Evolutionary conservation across 2,888 invertebrate species (phyloP), one percentile per base, ranked within the genome.

Genomic region (Acanthosepion lycidas): DNA sequence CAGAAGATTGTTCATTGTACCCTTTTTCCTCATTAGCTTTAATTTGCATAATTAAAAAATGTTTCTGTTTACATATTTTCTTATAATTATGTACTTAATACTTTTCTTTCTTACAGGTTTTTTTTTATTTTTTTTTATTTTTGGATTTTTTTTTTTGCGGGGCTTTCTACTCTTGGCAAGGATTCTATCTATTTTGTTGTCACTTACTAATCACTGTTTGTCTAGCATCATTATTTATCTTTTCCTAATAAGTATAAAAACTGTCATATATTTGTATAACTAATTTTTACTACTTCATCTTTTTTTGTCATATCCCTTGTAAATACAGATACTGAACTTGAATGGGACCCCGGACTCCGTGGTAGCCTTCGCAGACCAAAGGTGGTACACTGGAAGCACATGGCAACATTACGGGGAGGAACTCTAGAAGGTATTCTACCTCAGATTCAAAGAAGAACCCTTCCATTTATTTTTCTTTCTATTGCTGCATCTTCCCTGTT

Each of bases 271-370:
- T n/a, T 91, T 33, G 12, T 49, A 26, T 23, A 48, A n/a, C 23
- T 91, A 28, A 91, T 18, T 53, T 28, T 20, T 33, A 33, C 28
- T n/a, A 33, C 48, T 28, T 53, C 20, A 78, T 78, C 20, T 33
- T 26, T 78, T 33, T 53, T 18, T 78, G 78, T 78, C n/a, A n/a
- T 78, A n/a, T n/a, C n/a, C 78, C 55, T 78, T 26, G 33, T 59
- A 42, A n/a, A 91, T 20, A 42, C 95, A 96, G 96, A 96, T 59
- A 96, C 96, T 78, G 96, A 96, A 94, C 95, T 96, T 91, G 96
- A 96, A 94, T 96, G 96, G 96, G 96, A 96, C 94, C 96, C 96
- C 2, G 96, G 96, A 94, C 95, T 96, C 92, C 95, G 96, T 92
- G 96, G 96, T 91, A 96, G 96, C 95, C 95, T 96, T 78, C 95